Conservation (phyloP, 35 echinoderm and acorn worm species). For the Anneissia japonica region DNA sequence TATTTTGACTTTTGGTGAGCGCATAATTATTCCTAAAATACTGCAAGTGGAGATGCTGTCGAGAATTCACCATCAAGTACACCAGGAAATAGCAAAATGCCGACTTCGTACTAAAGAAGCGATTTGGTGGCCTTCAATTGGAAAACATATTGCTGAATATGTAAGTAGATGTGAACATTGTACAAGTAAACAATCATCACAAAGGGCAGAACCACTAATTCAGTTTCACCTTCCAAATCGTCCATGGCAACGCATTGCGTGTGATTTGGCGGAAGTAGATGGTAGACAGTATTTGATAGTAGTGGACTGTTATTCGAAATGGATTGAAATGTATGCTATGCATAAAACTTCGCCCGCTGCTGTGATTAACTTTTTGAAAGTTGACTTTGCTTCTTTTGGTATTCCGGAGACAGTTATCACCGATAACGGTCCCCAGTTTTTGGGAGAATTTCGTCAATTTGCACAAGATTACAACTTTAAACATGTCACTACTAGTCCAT, state of each 20-base stretch:
- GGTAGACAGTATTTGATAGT: slow-evolving; percentile 6
- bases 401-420: not conserved
- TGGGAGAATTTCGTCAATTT: slow-evolving; percentile 34
- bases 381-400: not conserved
- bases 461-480: slow-evolving; percentile 7
- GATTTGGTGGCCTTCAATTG: slow-evolving; percentile 22
- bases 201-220: slow-evolving; percentile 16
- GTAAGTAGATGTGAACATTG: slow-evolving; percentile 9
- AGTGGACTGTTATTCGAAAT: slow-evolving; percentile 17
- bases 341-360: not conserved
- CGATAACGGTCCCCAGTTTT: slow-evolving; percentile 12
- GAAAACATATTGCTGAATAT: not conserved
- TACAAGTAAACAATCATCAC: not conserved
- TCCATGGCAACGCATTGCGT: slow-evolving; percentile 19
- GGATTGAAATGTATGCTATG: not conserved
- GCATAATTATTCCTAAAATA: not conserved
- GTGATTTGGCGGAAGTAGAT: slow-evolving; percentile 17
- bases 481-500: slow-evolving; percentile 17
- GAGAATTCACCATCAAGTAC: not conserved
- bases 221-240: not conserved
- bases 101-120: slow-evolving; percentile 10
- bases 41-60: not conserved
- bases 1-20: not conserved
- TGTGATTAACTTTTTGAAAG: slow-evolving; percentile 20
- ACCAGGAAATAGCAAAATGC: not conserved